Conservation (phyloP, 2,797 vertebrate species). For the Hemibagrus guttatus region DNA sequence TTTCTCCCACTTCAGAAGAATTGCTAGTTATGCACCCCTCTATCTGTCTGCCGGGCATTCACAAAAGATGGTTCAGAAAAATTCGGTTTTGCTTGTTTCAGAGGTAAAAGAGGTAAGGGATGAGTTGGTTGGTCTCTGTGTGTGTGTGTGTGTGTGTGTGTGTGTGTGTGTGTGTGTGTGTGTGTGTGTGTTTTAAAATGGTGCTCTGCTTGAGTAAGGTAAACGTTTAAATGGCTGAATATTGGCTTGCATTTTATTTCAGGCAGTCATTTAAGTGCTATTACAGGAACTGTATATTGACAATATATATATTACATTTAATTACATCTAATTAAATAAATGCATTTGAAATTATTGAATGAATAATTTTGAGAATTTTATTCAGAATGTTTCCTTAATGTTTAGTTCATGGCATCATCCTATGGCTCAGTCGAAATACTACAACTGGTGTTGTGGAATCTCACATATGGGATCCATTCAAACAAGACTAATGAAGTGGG, state of each 20-base stretch:
- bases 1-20: conserved; percentile 84
- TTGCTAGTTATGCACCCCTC: conserved; percentile 73
- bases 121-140: conserved; percentile 27
- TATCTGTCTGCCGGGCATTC: conserved; percentile 78
- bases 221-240: conserved; percentile 30
- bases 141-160: conserved; percentile 1
- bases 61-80: conserved; percentile 68
- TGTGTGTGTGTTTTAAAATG: conserved; percentile 31
- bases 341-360: neutral
- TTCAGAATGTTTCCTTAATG: neutral
- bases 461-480: neutral
- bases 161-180: conserved; percentile 2
- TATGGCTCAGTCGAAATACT: neutral
- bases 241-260: neutral
- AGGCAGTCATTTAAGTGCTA: neutral
- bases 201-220: conserved; percentile 12
- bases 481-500: neutral
- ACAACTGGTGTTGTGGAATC: too few relatives aligned
- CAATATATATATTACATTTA: conserved; percentile 13
- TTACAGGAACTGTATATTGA: conserved; percentile 2
- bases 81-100: conserved; percentile 70
- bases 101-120: conserved; percentile 21
- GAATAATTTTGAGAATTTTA: neutral
- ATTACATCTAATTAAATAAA: neutral
- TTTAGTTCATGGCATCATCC: neutral